Evolutionary conservation across 2,888 invertebrate genomes (phyloP).

Genomic region (Falcaria lacertinaria): DNA sequence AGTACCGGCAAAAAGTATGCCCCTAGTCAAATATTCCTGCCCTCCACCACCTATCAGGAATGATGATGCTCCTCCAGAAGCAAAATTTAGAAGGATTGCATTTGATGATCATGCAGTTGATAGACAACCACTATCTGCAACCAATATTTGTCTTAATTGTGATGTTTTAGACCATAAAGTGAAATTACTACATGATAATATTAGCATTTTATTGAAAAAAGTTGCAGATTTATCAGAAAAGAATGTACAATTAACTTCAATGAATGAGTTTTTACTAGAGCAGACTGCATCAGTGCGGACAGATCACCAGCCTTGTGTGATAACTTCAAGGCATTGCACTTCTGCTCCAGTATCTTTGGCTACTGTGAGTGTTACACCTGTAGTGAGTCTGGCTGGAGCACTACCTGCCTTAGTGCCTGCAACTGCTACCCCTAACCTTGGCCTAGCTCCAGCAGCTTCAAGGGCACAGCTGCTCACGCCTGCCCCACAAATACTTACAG

Average conservation of each 20-base stretch:
- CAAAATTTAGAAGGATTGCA: conserved; percentile 59
- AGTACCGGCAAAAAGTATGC: conserved; percentile 27
- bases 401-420: conserved; percentile 65
- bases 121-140: conserved; percentile 44
- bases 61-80: conserved; percentile 66
- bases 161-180: conserved; percentile 64
- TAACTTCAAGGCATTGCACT: conserved; percentile 68
- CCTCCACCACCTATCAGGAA: conserved; percentile 50
- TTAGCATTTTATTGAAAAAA: conserved; percentile 68
- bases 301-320: conserved; percentile 70
- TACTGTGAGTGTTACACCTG: conserved; percentile 72
- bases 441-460: conserved; percentile 67
- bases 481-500: conserved; percentile 69
- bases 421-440: conserved; percentile 58
- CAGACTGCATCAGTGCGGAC: conserved; percentile 63
- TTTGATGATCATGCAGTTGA: conserved; percentile 56
- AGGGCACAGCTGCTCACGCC: conserved; percentile 68
- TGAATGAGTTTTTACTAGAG: conserved; percentile 72
- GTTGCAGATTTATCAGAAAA: conserved; percentile 68
- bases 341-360: conserved; percentile 72
- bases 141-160: conserved; percentile 58
- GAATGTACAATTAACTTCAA: conserved; percentile 66
- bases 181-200: conserved; percentile 68
- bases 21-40: conserved; percentile 40
- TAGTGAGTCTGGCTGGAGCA: conserved; percentile 67